These are phyloP conservation scores for Porites cylindrica DNA, from an alignment of 92 coral and sea anemone genomes.

Conservation along the genomic window DNA sequence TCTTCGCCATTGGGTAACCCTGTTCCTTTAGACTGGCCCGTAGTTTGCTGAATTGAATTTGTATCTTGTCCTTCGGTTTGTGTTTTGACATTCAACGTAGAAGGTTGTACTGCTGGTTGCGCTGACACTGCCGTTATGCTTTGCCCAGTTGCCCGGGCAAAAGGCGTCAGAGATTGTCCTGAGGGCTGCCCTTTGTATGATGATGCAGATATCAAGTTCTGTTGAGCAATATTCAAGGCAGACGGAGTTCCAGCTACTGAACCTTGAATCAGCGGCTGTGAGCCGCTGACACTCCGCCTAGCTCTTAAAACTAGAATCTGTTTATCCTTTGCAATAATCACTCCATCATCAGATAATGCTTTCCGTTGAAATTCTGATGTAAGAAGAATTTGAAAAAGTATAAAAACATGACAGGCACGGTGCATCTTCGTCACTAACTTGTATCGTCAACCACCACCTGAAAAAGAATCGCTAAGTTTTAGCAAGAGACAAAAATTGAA, in stretches of 20 bases:
- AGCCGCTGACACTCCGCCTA: conserved; percentile 11
- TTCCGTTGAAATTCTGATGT: conserved; percentile 3
- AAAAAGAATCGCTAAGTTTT: neutral
- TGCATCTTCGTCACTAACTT: conserved; percentile 19
- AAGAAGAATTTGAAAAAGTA: neutral
- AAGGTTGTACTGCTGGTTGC: conserved; percentile 14
- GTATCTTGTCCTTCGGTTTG: conserved; percentile 14
- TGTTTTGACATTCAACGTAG: neutral
- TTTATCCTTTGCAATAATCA: neutral
- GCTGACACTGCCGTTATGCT: neutral
- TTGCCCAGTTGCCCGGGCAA: conserved; percentile 24
- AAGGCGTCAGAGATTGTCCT: conserved; percentile 14
- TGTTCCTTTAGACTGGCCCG: conserved; percentile 20
- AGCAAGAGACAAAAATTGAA: too few species aligned
- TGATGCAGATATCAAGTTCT: neutral
- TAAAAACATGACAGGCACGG: neutral
- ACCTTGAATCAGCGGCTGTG: conserved; percentile 46
- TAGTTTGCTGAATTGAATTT: conserved; percentile 14
- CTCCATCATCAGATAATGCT: neutral
- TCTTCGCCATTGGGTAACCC: neutral
- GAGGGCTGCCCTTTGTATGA: conserved; percentile 1
- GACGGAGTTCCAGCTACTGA: conserved; percentile 22
- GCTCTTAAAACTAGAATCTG: neutral
- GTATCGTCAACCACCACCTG: conserved; percentile 16
- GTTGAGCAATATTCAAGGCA: neutral